phyloP scores from a whole-genome alignment of 2,888 invertebrate species.

The Hyles lineata region DNA sequence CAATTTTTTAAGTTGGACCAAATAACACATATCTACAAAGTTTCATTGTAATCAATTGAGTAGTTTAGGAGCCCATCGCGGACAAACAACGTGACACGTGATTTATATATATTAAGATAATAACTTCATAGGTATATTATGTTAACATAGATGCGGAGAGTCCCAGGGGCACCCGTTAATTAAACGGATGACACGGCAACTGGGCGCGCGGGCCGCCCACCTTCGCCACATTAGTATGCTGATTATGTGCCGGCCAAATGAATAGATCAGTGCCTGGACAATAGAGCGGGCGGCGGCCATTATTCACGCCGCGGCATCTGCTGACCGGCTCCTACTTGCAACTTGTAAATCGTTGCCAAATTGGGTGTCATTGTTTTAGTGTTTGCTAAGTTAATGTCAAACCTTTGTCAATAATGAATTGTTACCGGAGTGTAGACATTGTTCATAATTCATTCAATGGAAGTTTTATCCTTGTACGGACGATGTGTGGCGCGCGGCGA shows the following conservation, averaged over 20 bases:
- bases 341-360: background rate
- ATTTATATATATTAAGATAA: no score
- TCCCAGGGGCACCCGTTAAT: background rate
- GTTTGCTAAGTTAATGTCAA: background rate
- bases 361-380: conserved; percentile 10
- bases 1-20: no score
- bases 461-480: conserved; percentile 19
- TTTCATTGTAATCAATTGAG: no score
- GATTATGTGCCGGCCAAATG: conserved; percentile 24
- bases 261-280: conserved; percentile 7
- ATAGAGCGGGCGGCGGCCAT: background rate
- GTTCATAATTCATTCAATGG: background rate
- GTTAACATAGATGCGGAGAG: no score
- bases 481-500: background rate
- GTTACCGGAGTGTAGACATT: background rate
- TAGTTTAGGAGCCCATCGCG: no score
- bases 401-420: background rate
- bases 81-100: no score
- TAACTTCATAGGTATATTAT: no score
- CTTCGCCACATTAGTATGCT: conserved; percentile 13
- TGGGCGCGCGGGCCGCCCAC: no score
- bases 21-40: no score
- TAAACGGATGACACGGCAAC: background rate
- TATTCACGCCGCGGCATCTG: background rate
- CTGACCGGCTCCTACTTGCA: background rate